Evolutionary conservation across 2,888 invertebrate genomes (phyloP), one percentile per base, ranked within the genome.

Genomic region (Quadroppia sp.): DNA sequence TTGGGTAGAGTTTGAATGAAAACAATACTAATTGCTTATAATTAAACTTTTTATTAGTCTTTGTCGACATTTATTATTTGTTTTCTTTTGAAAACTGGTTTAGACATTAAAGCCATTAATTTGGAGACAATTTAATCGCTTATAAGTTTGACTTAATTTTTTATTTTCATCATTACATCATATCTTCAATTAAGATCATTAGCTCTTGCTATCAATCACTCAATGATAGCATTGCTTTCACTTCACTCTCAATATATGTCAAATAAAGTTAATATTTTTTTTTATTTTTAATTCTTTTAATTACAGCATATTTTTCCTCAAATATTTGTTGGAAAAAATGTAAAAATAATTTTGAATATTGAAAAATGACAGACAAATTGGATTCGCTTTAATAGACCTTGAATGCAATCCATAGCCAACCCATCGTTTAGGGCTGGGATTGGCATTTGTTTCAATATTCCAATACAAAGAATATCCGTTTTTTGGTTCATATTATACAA

Each of bases 151-250:
- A 11, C 25, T 25, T 25, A 53, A 53, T 53, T 53, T 53, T 25
- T 50, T 50, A 7, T 50, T 20, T 20, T 53, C 23, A 23, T 17
- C 13, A 53, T 53, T 53, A 53, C 53, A 53, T 25, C 53, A 53
- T 53, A 53, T 53, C 53, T 53, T 53, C 25, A 53, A 53, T 53
- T 53, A 53, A 53, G 53, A 53, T 53, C 53, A 25, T 53, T 53
- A 53, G 53, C 3, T 53, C 2, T 23, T 23, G 25, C 53, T 53
- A 20, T 20, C 23, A 20, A 9, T 25, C 23, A 23, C 23, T 53
- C 9, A 25, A 9, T 9, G 53, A 53, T 53, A 25, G 53, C 25
- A 9, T 53, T 23, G 53, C 25, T 53, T 23, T 53, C 53, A 25
- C 25, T 53, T 53, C 25, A 23, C 53, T 4, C 25, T 53, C 53